phyloP scores from a whole-genome alignment of 2,797 vertebrate genomes.

The Lateolabrax maculatus region DNA sequence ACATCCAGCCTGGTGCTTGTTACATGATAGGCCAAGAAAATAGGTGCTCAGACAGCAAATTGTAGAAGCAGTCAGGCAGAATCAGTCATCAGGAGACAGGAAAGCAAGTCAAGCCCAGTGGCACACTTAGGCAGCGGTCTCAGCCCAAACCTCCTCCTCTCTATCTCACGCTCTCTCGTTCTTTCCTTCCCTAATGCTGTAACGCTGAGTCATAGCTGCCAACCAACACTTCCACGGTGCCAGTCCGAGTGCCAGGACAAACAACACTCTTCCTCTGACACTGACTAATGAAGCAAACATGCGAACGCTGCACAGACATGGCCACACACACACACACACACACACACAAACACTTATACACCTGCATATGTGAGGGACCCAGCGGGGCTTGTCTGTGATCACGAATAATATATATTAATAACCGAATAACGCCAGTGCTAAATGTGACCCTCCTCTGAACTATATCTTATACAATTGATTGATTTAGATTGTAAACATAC shows the following conservation, averaged over 20 bases:
- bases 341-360: constrained; percentile 36
- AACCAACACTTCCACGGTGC: constrained; percentile 82
- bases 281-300: constrained; percentile 77
- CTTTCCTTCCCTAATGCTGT: constrained; percentile 74
- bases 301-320: constrained; percentile 57
- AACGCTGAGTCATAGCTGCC: constrained; percentile 87
- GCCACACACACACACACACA: constrained; percentile 32
- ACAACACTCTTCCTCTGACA: constrained; percentile 79
- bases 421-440: constrained; percentile 6
- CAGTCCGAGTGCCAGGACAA: constrained; percentile 81
- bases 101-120: constrained; percentile 65
- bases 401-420: constrained; percentile 15
- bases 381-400: constrained; percentile 9
- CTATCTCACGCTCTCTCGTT: constrained; percentile 42
- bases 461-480: constrained; percentile 11
- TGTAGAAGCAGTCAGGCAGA: constrained; percentile 52
- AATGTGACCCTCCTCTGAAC: constrained; percentile 28
- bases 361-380: constrained; percentile 39
- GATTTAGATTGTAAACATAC: constrained; percentile 6
- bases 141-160: constrained; percentile 57
- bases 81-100: constrained; percentile 56
- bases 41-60: constrained; percentile 45
- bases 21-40: constrained; percentile 33
- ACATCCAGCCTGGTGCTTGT: not conserved
- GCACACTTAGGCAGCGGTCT: constrained; percentile 69